Evolutionary conservation across 2,113 vertebrate genomes (phyloP).

Genomic region (Cnemophilus loriae): DNA sequence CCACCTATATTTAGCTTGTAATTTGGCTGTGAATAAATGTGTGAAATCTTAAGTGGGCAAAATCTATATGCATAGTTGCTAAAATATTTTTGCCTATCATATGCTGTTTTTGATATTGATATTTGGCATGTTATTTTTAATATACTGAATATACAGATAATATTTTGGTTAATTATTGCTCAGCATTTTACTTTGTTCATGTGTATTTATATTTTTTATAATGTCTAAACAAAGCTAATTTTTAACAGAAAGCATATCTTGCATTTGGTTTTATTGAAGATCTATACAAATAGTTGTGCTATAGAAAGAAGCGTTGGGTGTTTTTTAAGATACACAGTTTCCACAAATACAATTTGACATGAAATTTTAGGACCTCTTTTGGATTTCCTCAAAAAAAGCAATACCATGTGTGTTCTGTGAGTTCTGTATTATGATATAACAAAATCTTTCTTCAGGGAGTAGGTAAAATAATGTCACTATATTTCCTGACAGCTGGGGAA

Average conservation of each 20-base stretch:
- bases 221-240: neutral
- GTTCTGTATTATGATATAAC: neutral
- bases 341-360: neutral
- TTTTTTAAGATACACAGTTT: neutral
- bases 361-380: neutral
- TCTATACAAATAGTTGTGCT: neutral
- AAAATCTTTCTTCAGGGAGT: neutral
- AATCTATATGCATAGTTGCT: neutral
- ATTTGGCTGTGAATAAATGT: neutral
- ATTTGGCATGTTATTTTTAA: neutral
- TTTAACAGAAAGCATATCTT: neutral
- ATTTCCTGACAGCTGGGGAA: neutral
- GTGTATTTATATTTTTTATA: neutral
- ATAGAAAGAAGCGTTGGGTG: neutral
- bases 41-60: neutral
- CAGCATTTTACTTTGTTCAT: neutral
- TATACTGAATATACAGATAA: neutral
- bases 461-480: neutral
- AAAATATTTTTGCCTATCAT: neutral
- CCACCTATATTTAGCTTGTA: neutral
- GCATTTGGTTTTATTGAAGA: neutral
- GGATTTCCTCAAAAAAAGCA: neutral
- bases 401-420: fast-evolving
- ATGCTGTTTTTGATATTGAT: neutral
- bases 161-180: neutral